These are phyloP conservation scores for Meloidogyne floridensis DNA, from an alignment of 1,140 invertebrate species.

Conservation along the genomic window DNA sequence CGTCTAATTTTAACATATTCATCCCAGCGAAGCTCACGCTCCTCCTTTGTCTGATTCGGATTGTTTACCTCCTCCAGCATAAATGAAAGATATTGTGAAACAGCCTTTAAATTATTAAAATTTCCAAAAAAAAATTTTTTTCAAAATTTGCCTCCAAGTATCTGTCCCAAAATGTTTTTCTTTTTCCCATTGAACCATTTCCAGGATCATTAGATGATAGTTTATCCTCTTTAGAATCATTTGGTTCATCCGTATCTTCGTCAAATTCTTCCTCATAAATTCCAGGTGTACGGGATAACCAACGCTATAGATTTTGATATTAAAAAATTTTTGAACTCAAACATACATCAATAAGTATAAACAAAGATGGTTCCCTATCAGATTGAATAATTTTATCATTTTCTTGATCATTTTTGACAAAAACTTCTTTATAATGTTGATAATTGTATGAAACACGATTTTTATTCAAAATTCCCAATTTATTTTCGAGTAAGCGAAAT, in stretches of 20 bases:
- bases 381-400: conserved; percentile 77
- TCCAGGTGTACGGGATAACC: conserved; percentile 91
- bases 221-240: neutral
- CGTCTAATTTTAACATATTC: conserved; percentile 41
- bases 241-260: conserved; percentile 17
- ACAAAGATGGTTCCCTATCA: conserved; percentile 80
- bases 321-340: neutral
- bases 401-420: conserved; percentile 76
- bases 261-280: conserved; percentile 70
- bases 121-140: neutral
- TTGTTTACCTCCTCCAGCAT: neutral
- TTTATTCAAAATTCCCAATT: conserved; percentile 84
- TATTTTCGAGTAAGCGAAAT: conserved; percentile 93
- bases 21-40: conserved; percentile 8
- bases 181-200: neutral
- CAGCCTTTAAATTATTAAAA: neutral
- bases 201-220: neutral
- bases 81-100: neutral
- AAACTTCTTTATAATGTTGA: conserved; percentile 81
- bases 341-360: conserved; percentile 77
- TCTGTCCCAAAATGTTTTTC: conserved; percentile 46
- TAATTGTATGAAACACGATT: conserved; percentile 89
- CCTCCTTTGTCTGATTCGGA: conserved; percentile 22
- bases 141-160: conserved; percentile 35
- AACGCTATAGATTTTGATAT: conserved; percentile 68